Percentiles rank a stretch among this genome's conserved stretches.
phyloP scores from a whole-genome alignment of 2,888 invertebrate genomes.

The Pyrocoelia pectoralis region DNA sequence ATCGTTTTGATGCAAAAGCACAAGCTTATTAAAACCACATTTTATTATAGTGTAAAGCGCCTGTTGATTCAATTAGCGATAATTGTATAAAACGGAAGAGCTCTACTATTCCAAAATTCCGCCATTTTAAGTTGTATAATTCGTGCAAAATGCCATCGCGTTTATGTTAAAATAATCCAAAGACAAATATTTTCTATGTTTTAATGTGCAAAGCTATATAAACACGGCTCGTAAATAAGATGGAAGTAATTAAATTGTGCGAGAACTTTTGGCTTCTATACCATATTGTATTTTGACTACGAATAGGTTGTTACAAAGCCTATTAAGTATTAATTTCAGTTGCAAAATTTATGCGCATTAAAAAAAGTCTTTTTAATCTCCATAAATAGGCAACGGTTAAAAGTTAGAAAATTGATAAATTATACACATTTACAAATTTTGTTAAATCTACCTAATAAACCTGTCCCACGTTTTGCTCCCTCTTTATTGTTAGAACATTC shows the following conservation, averaged over 20 bases:
- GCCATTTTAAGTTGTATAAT: neutral
- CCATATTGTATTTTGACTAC: neutral
- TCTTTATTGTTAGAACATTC: neutral
- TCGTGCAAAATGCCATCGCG: neutral
- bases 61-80: neutral
- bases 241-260: neutral
- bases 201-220: neutral
- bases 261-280: neutral
- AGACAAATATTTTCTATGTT: constrained; percentile 1
- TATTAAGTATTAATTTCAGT: neutral
- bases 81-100: neutral
- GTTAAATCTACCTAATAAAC: neutral
- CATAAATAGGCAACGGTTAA: neutral
- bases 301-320: neutral
- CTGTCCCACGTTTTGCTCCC: neutral
- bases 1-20: neutral
- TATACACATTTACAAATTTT: neutral
- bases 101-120: neutral
- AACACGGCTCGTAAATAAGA: neutral
- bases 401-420: neutral
- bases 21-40: neutral
- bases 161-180: neutral
- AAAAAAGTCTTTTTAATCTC: neutral
- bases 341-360: constrained; percentile 1
- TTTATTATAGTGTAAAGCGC: neutral